These are phyloP conservation scores for Philereme transversata DNA, from an alignment of 2,888 invertebrate genomes.

Conservation along the genomic window DNA sequence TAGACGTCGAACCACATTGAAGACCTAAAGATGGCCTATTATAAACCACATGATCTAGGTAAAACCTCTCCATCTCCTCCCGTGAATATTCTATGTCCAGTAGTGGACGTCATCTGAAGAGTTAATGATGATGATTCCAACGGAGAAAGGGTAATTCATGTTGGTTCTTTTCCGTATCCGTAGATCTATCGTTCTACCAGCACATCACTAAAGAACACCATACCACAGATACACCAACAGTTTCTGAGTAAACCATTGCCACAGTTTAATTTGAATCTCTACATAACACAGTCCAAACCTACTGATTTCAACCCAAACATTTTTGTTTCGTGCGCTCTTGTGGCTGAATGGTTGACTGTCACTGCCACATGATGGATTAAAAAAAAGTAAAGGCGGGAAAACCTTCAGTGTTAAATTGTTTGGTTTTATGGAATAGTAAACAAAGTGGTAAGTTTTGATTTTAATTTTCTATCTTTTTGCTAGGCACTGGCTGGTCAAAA, in stretches of 20 bases:
- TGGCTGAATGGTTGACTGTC: conserved; percentile 52
- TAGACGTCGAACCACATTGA: too few species aligned
- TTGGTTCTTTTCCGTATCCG: background rate
- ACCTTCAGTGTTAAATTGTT: conserved; percentile 42
- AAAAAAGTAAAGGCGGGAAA: conserved; percentile 50
- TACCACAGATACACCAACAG: conserved; percentile 21
- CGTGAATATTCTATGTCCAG: too few species aligned
- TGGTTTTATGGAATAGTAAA: conserved; percentile 30
- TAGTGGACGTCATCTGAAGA: too few species aligned
- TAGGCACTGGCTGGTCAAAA: background rate
- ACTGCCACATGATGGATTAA: conserved; percentile 40
- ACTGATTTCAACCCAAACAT: conserved; percentile 49
- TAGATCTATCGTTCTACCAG: background rate
- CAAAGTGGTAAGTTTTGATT: conserved; percentile 13
- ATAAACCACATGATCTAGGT: too few species aligned
- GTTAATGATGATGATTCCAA: too few species aligned
- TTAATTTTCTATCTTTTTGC: background rate
- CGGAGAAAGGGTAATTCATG: too few species aligned
- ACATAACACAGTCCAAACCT: conserved; percentile 15
- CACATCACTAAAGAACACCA: conserved; percentile 22
- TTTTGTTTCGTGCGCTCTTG: conserved; percentile 51
- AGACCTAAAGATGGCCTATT: too few species aligned
- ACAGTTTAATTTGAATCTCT: conserved; percentile 21
- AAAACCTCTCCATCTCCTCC: too few species aligned
- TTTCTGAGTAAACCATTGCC: conserved; percentile 15